Evolutionary conservation across 1,140 invertebrate genomes (phyloP).

Genomic region (Gonatopus flavifemur): DNA sequence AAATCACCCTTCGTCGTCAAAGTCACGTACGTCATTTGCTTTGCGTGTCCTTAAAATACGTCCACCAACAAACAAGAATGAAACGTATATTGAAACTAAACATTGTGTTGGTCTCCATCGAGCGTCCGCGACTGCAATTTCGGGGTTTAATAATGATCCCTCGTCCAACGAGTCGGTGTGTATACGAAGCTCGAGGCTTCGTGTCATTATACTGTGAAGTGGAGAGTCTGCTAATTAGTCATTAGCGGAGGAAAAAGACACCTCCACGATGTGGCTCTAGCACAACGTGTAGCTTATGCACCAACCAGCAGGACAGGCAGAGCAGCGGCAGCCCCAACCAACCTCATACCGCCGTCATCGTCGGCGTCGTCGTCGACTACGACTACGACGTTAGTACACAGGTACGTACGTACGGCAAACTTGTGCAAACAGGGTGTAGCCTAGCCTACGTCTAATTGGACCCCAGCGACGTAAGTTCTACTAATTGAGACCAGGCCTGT

Average conservation of each 20-base stretch:
- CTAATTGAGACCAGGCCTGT: constrained; percentile 59
- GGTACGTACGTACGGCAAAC: constrained; percentile 38
- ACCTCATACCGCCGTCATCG: constrained; percentile 21
- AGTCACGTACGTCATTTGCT: constrained; percentile 21
- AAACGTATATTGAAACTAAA: no score
- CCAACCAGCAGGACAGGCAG: constrained; percentile 36
- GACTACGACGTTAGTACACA: constrained; percentile 19
- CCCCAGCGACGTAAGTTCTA: constrained; percentile 58
- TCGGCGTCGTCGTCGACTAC: constrained; percentile 3
- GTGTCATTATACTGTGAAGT: constrained; percentile 53
- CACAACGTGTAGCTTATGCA: constrained; percentile 16
- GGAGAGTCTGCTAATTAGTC: constrained; percentile 58
- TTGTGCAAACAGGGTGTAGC: constrained; percentile 56
- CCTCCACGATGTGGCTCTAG: constrained; percentile 38
- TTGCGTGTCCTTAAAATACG: constrained; percentile 17
- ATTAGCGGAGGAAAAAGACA: constrained; percentile 59
- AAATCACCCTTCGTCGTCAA: constrained; percentile 19
- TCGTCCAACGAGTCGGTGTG: no score
- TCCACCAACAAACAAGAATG: no score
- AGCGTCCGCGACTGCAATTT: constrained; percentile 36
- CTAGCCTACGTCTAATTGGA: constrained; percentile 60
- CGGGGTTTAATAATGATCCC: constrained; percentile 48
- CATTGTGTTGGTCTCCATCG: no score
- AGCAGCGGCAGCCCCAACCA: constrained; percentile 40
- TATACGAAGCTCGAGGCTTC: constrained; percentile 29